Evolutionary conservation across 2,888 invertebrate genomes (phyloP), one percentile per base, ranked within the genome.

Genomic region (Agrotis ipsilon): DNA sequence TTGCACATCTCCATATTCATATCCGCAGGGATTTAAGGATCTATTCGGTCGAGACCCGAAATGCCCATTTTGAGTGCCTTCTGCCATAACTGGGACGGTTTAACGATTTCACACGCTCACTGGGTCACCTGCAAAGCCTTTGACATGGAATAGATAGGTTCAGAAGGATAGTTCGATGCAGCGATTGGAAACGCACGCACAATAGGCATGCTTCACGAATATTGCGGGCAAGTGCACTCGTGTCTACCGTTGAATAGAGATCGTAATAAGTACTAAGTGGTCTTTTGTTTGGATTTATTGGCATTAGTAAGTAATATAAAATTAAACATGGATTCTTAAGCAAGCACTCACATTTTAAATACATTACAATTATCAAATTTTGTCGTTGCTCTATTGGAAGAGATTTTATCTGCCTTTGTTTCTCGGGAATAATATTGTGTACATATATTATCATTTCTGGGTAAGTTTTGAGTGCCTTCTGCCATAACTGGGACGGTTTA

Each of bases 41-140:
- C 27, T 54, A 67, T 68, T 64, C 65, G 61, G 57, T 58, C 16
- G 51, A 46, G 46, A 52, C 45, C 52, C 27, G 49, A 63, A 68
- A 83, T 68, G 77, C 54, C 81, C 24, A 52, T 80, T 77, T 65
- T 71, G 71, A 73, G 74, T 67, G 65, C 71, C 61, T 73, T 77
- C 46, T 69, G 67, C 58, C 64, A 77, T 74, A 83, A 73, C 73
- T 68, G 48, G 76, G 54, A 21, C 52, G 54, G 66, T 55, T 71
- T 71, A 81, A 82, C 77, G 61, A 65, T 77, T 80, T 75, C 51
- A 76, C 72, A 65, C 75, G 72, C 60, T 61, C 46, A 59, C 75
- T 59, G 69, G 68, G 72, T 75, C 69, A 76, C 69, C 65, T 82
- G 55, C 70, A 58, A 72, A 57, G 54, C 49, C 58, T 32, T 55